These are phyloP conservation scores for Leptobrachium leishanense DNA, from an alignment of 2,113 vertebrate genomes.

Conservation along the genomic window DNA sequence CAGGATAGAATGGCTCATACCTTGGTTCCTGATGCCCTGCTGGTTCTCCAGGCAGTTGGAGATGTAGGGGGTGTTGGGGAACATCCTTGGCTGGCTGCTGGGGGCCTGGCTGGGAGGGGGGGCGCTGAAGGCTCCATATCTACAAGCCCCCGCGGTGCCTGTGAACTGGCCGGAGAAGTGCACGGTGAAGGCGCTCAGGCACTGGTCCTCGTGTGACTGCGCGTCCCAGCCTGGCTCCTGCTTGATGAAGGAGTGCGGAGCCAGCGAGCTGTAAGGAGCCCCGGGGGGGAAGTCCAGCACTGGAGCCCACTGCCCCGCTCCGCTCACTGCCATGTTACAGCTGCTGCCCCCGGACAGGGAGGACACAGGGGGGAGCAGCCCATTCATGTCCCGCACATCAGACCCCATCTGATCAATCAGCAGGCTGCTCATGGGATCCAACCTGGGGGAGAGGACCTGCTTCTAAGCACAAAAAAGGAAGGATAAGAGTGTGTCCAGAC, in stretches of 20 bases:
- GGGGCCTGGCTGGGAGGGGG: conserved; percentile 72
- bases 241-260: conserved; percentile 92
- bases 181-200: conserved; percentile 92
- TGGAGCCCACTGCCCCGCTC: conserved; percentile 88
- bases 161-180: conserved; percentile 95
- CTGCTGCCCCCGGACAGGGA: conserved; percentile 77
- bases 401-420: conserved; percentile 79
- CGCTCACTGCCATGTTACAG: conserved; percentile 81
- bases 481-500: conserved; percentile 49
- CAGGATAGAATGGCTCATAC: conserved; percentile 75
- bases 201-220: conserved; percentile 89
- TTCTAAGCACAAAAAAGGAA: not conserved
- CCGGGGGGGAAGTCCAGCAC: conserved; percentile 90
- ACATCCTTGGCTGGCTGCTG: conserved; percentile 82
- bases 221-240: conserved; percentile 92
- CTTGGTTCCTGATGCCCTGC: conserved; percentile 81
- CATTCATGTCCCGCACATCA: conserved; percentile 88
- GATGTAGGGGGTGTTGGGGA: conserved; percentile 84
- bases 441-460: no score
- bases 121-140: conserved; percentile 84
- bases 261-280: conserved; percentile 79
- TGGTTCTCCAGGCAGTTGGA: conserved; percentile 86
- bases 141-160: conserved; percentile 85
- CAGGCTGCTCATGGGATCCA: conserved; percentile 51
- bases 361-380: conserved; percentile 80